phyloP scores from a whole-genome alignment of 2,888 invertebrate genomes.

The Drosophila quinaria region DNA sequence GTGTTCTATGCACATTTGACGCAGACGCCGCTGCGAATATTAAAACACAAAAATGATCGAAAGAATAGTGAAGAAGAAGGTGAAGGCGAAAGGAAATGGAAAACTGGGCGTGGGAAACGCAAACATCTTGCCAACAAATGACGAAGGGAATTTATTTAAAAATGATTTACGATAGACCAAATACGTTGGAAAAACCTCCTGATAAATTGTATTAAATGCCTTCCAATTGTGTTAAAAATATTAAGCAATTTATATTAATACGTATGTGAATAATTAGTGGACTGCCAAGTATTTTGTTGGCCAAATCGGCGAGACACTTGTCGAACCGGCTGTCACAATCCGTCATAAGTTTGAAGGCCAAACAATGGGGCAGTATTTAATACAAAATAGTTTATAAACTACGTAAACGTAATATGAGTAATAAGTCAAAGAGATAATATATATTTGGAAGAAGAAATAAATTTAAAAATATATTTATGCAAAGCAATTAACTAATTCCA shows the following conservation, averaged over 20 bases:
- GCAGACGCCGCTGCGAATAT: slow-evolving; percentile 48
- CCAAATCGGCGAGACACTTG: slow-evolving; percentile 57
- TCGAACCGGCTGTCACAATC: slow-evolving; percentile 72
- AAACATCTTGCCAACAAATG: slow-evolving; percentile 68
- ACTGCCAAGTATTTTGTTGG: slow-evolving; percentile 25
- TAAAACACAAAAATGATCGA: slow-evolving; percentile 44
- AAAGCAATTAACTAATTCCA: not conserved
- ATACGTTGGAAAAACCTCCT: slow-evolving; percentile 19
- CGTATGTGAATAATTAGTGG: slow-evolving; percentile 50
- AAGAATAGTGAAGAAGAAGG: slow-evolving; percentile 3
- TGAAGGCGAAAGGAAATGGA: slow-evolving; percentile 3
- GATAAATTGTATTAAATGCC: slow-evolving; percentile 35
- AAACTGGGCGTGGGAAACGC: slow-evolving; percentile 69
- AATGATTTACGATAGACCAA: slow-evolving; percentile 30
- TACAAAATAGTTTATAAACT: slow-evolving; percentile 26
- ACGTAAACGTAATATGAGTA: slow-evolving; percentile 45
- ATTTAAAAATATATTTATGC: not conserved
- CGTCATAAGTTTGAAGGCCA: slow-evolving; percentile 69
- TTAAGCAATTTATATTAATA: slow-evolving; percentile 55
- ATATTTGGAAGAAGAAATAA: not conserved
- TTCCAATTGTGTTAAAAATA: slow-evolving; percentile 42
- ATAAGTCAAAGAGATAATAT: not conserved
- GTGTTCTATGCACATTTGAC: slow-evolving; percentile 57
- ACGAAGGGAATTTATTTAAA: slow-evolving; percentile 72
- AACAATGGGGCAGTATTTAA: slow-evolving; percentile 52